Evolutionary conservation across 1,140 invertebrate species (phyloP), one percentile per base, ranked within the genome.

Genomic region (Bradysia coprophila): DNA sequence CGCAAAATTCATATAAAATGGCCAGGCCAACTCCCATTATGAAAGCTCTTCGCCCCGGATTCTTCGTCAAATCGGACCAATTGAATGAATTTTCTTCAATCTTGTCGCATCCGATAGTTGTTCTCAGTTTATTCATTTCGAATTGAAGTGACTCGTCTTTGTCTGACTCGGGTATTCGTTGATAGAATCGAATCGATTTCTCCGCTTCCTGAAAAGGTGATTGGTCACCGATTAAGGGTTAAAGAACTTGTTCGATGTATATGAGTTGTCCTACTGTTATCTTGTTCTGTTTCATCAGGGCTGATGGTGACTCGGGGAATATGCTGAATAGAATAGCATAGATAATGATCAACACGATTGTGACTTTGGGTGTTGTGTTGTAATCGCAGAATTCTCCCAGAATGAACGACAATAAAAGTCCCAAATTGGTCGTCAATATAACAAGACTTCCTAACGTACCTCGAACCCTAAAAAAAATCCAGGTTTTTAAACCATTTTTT

Each of bases 371-470:
- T 5, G 64, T 28, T 4, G 42, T 46, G 0, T 55, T 23, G 45
- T 64, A 67, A 0, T 51, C 49, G 0, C 65, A 54, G 40, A 61
- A 67, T 0, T 63, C 63, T 0, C 73, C 73, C 4, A 67, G 51
- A 22, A 63, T 63, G 32, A 75, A 65, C 19, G 69, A 67, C 1
- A 71, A 57, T 16, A 75, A 61, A 2, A 72, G 73, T 0, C 76
- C 76, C 48, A 73, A 62, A 1, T 71, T 60, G 23, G 74, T 70
- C 10, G 68, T 67, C 2, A 76, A 62, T 15, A 72, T 70, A 24
- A 66, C 61, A 20, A 61, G 52, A 2, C 65, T 60, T 1, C 72
- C 73, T n/a, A 78, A 53, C 10, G 65, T 54, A 4, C 75, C 76
- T n/a, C 76, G 55, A 20, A 74, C 66, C 4, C 68, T 60, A 22